Percentiles rank a stretch among this genome's conserved stretches.
Conservation (phyloP, 2,797 vertebrate species). For the Mus caroli region DNA sequence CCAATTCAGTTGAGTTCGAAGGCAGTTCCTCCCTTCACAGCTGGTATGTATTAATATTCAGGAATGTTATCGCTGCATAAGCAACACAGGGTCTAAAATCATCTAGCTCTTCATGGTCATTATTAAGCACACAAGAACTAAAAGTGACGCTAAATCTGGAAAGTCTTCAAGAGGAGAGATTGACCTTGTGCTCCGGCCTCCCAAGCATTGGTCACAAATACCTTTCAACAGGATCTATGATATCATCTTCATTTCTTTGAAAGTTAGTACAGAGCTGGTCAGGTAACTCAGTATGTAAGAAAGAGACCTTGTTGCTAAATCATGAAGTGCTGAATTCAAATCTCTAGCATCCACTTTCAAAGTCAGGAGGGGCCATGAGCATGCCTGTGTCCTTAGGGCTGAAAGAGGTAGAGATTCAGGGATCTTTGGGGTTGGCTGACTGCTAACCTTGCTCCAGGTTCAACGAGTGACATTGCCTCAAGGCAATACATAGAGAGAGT, state of each 20-base stretch:
- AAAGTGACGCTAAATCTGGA: not conserved
- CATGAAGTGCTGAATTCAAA: not conserved
- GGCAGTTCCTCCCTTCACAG: not conserved
- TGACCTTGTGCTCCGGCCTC: not conserved
- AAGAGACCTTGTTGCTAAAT: not conserved
- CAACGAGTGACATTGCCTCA: not conserved
- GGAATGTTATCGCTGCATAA: not conserved
- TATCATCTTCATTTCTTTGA: not conserved
- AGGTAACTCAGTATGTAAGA: not conserved
- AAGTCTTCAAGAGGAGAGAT: not conserved
- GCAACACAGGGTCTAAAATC: not conserved
- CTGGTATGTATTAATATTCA: not conserved
- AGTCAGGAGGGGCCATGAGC: not conserved
- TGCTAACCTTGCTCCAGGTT: not conserved
- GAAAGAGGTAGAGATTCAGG: not conserved
- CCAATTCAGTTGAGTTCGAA: not conserved
- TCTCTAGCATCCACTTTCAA: not conserved
- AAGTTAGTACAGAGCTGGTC: not conserved
- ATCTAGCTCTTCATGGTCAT: not conserved
- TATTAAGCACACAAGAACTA: conserved; percentile 5
- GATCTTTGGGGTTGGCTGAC: not conserved
- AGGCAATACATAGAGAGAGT: no score
- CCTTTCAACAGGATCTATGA: not conserved
- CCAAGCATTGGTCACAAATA: not conserved
- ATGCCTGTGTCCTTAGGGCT: not conserved